Percentiles rank a stretch among this genome's conserved stretches.
phyloP scores from a whole-genome alignment of 2,113 vertebrate genomes.

The Channa maculata region DNA sequence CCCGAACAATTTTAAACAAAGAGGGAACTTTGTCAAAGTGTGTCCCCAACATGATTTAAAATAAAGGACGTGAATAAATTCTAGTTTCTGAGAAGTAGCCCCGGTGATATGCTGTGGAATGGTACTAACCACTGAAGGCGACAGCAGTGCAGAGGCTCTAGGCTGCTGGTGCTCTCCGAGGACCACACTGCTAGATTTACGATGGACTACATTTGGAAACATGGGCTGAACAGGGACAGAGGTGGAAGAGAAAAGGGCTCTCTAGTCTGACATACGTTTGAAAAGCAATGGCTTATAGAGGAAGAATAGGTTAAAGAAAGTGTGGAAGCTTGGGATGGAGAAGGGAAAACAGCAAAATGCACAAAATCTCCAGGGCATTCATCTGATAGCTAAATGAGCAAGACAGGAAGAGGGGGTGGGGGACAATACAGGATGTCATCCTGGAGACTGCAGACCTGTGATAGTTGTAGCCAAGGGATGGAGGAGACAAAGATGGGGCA shows the following conservation, averaged over 20 bases:
- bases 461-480: neutral
- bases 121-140: neutral
- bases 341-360: conserved; percentile 25
- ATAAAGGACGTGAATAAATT: conserved; percentile 31
- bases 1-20: conserved; percentile 15
- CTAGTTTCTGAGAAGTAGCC: conserved; percentile 29
- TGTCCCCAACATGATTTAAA: conserved; percentile 33
- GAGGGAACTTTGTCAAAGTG: conserved; percentile 16
- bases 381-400: conserved; percentile 8
- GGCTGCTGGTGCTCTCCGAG: conserved; percentile 26
- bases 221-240: conserved; percentile 33
- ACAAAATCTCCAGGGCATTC: conserved; percentile 23
- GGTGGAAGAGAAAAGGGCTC: conserved; percentile 13
- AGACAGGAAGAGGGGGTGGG: neutral
- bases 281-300: conserved; percentile 29
- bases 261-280: conserved; percentile 24
- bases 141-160: neutral
- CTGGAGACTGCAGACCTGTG: conserved; percentile 14
- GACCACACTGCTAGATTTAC: conserved; percentile 28
- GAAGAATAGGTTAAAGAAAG: neutral
- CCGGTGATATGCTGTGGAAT: conserved; percentile 43
- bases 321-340: conserved; percentile 29
- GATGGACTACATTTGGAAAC: conserved; percentile 47
- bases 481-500: conserved; percentile 29
- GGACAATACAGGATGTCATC: conserved; percentile 5